Base-by-base conservation (phyloP, 1,140 invertebrate genomes). In the Lepidotrigona ventralis region DNA sequence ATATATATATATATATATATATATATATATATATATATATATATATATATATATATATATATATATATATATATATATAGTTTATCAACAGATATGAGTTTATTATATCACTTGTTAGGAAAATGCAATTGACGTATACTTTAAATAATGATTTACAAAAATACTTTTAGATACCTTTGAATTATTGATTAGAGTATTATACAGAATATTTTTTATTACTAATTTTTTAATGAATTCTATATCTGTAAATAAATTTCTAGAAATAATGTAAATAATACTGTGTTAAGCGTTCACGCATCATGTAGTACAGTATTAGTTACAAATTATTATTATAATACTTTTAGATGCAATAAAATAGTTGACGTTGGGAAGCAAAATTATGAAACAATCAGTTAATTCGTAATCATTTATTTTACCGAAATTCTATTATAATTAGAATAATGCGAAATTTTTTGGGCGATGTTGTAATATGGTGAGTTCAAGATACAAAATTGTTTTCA, bases 391-490 rank as follows among this genome's bases (percentile, higher is more conserved):
- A 9, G 29, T 53, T 76, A 12, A 77, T 53, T 60, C 12, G 6
- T 33, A 23, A 51, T 58, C 29, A 58, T 77, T 68, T 58, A 21
- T 70, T 76, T 33, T 70, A n/a, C 2, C 5, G 2, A 26, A 77
- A 76, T 82, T 70, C 4, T 2, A 78, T 70, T 58, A 21, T 53
- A 70, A 82, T 81, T 68, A 82, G 80, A 89, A 91, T 68, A 86
- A 94, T 94, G 93, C 93, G 92, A 89, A 94, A 92, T 89, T 93
- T 93, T 92, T 89, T 89, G 64, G 89, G 90, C 83, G 93, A 94
- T 83, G 90, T 93, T 83, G 84, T 94, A 54, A 94, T 94, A 89
- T 94, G 93, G 94, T 94, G 85, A 87, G 88, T 92, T 66, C 51
- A n/a, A 64, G n/a, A 79, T 73, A 46, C 29, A 46, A 71, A 69